Conservation (phyloP, 2,797 vertebrate species). For the Knipowitschia caucasica region DNA sequence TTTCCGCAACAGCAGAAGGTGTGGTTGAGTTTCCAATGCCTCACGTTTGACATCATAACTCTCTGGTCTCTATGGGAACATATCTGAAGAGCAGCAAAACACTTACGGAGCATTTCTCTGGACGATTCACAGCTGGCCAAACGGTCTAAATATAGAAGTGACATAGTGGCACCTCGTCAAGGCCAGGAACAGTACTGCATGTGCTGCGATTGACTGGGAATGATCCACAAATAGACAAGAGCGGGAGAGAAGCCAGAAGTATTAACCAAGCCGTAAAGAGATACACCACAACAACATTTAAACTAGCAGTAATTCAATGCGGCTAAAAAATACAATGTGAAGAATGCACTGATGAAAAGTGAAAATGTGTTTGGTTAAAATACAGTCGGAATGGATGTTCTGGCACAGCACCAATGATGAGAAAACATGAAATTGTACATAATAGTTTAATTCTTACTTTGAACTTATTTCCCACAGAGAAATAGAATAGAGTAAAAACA, state of each 20-base stretch:
- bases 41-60: slow-evolving; percentile 65
- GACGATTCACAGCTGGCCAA: slow-evolving; percentile 49
- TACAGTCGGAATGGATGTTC: too few relatives aligned
- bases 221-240: background rate
- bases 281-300: too few relatives aligned
- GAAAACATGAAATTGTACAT: too few relatives aligned
- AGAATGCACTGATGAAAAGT: too few relatives aligned
- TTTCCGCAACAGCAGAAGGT: slow-evolving; percentile 49
- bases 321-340: too few relatives aligned
- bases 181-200: slow-evolving; percentile 5
- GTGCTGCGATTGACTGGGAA: background rate
- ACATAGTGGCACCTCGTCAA: slow-evolving; percentile 30
- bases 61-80: slow-evolving; percentile 59
- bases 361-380: too few relatives aligned
- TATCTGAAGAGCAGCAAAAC: slow-evolving; percentile 62
- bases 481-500: too few relatives aligned
- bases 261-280: too few relatives aligned
- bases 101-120: slow-evolving; percentile 49
- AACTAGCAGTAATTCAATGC: too few relatives aligned
- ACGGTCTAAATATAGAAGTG: slow-evolving; percentile 61
- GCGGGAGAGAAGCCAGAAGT: background rate
- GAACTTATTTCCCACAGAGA: too few relatives aligned
- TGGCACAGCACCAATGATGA: too few relatives aligned
- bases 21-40: slow-evolving; percentile 53
- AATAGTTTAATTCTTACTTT: too few relatives aligned